Conservation (phyloP, 2,888 invertebrate genomes). For the Pollenia labialis region DNA sequence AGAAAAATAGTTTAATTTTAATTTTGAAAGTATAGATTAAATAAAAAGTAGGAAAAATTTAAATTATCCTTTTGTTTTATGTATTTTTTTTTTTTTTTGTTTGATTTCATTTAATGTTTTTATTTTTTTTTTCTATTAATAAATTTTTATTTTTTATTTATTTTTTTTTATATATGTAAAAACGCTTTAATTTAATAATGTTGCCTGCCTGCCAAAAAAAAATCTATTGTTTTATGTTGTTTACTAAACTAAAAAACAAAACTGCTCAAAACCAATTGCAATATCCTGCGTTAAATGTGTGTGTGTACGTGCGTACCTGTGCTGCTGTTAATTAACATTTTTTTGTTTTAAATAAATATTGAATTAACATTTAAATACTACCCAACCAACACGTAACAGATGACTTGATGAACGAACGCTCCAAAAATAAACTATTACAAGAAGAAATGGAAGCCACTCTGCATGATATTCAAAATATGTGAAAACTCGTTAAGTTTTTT, state of each 20-base stretch:
- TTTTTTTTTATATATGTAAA: slow-evolving; percentile 73
- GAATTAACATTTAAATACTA: slow-evolving; percentile 27
- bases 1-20: slow-evolving; percentile 5
- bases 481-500: slow-evolving; percentile 82
- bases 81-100: slow-evolving; percentile 50
- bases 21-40: background rate
- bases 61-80: slow-evolving; percentile 47
- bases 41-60: slow-evolving; percentile 49
- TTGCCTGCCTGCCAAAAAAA: slow-evolving; percentile 74
- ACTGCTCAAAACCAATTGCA: slow-evolving; percentile 53
- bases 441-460: slow-evolving; percentile 99
- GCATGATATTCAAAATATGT: slow-evolving; percentile 99
- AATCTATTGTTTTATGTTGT: slow-evolving; percentile 73
- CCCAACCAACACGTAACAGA: slow-evolving; percentile 85
- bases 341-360: slow-evolving; percentile 42
- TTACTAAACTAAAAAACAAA: slow-evolving; percentile 70
- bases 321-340: slow-evolving; percentile 56
- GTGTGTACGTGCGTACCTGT: slow-evolving; percentile 58
- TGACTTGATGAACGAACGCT: slow-evolving; percentile 96
- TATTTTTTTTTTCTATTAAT: slow-evolving; percentile 61
- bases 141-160: slow-evolving; percentile 75
- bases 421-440: slow-evolving; percentile 97
- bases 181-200: slow-evolving; percentile 66
- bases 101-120: slow-evolving; percentile 63
- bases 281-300: slow-evolving; percentile 53